phyloP scores from a whole-genome alignment of 2,888 invertebrate species.

The Epsilonema sp. region DNA sequence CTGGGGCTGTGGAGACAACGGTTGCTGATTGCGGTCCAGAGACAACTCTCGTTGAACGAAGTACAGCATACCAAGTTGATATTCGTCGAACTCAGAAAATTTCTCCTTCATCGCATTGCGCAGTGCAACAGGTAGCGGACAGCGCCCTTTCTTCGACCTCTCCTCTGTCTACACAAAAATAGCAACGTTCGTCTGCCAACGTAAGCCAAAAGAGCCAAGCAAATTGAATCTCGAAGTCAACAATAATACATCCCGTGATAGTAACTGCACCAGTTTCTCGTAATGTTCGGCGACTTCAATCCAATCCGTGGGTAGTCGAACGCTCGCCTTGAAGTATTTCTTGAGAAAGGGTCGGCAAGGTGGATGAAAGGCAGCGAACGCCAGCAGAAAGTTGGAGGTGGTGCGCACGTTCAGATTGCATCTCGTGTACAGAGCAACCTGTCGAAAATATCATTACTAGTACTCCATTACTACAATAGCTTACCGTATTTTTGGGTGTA shows the following conservation, averaged over 20 bases:
- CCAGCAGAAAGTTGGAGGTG: slow-evolving; percentile 33
- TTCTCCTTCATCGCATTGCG: slow-evolving; percentile 32
- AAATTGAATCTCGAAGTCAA: background rate
- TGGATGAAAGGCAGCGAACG: slow-evolving; percentile 26
- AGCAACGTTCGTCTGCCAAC: background rate
- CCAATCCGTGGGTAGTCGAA: slow-evolving; percentile 36
- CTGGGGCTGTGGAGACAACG: too few species aligned
- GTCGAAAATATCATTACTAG: too few species aligned
- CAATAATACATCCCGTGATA: background rate
- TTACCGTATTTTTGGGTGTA: too few species aligned
- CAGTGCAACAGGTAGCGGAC: slow-evolving; percentile 28
- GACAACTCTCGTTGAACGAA: too few species aligned
- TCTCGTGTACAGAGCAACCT: slow-evolving; percentile 35
- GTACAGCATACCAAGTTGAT: slow-evolving; percentile 34
- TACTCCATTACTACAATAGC: too few species aligned
- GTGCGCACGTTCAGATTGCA: slow-evolving; percentile 33
- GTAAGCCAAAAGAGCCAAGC: background rate
- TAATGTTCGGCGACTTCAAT: slow-evolving; percentile 35
- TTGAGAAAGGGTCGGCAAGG: slow-evolving; percentile 30
- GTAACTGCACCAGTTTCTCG: slow-evolving; percentile 6
- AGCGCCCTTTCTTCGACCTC: background rate
- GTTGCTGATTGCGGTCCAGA: too few species aligned
- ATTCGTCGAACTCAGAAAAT: slow-evolving; percentile 34
- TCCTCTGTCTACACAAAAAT: background rate
- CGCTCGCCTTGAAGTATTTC: slow-evolving; percentile 30